Evolutionary conservation across 2,888 invertebrate genomes (phyloP).

Genomic region (Aporophyla nigra): DNA sequence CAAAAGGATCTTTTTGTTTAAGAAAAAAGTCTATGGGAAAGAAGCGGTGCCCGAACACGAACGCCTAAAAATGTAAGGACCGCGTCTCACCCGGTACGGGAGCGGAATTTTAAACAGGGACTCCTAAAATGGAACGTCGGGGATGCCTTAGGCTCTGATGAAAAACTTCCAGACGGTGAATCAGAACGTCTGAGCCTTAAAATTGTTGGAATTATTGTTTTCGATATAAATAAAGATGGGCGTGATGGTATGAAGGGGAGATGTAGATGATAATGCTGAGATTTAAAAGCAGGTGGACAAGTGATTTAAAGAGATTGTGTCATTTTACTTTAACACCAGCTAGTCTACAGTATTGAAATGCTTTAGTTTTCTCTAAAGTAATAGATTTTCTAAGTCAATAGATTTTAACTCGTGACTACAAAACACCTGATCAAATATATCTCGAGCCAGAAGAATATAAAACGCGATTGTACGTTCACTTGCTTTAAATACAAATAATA

Average conservation of each 20-base stretch:
- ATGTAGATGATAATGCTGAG: constrained; percentile 23
- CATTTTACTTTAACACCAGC: constrained; percentile 9
- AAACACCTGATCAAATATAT: constrained; percentile 23
- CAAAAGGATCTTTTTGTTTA: constrained; percentile 69
- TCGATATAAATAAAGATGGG: constrained; percentile 60
- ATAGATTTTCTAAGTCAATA: no score
- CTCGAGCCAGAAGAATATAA: constrained; percentile 16
- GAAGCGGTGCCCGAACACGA: constrained; percentile 79
- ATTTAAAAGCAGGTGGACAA: constrained; percentile 24
- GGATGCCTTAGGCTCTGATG: constrained; percentile 76
- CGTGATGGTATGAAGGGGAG: constrained; percentile 46
- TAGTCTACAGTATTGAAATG: neutral
- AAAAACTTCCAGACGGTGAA: constrained; percentile 77
- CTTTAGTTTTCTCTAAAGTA: constrained; percentile 9
- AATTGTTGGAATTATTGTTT: constrained; percentile 66
- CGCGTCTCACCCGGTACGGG: constrained; percentile 82
- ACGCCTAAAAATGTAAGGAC: constrained; percentile 88
- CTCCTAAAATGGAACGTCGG: constrained; percentile 82
- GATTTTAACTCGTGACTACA: constrained; percentile 8
- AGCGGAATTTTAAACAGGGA: constrained; percentile 88
- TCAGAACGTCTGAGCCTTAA: constrained; percentile 66
- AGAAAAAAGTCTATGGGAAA: constrained; percentile 83
- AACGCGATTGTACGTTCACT: constrained; percentile 12
- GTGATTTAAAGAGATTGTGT: constrained; percentile 19
- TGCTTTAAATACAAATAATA: constrained; percentile 27